Evolutionary conservation across 2,888 invertebrate genomes (phyloP).

Genomic region (Sceliomorpha sp.): DNA sequence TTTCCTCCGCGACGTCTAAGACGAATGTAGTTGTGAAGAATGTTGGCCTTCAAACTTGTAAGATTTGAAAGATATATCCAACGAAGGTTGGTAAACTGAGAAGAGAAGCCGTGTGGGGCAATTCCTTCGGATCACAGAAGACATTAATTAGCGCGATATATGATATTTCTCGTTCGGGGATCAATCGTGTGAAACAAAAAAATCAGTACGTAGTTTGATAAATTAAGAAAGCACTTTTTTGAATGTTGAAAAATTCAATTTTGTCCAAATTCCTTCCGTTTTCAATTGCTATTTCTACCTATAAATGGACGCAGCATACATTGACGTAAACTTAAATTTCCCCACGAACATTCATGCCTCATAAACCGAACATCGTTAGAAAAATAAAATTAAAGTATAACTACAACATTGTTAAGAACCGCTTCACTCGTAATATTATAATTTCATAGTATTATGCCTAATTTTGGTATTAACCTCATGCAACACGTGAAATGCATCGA

Average conservation of each 20-base stretch:
- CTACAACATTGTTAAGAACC: too few species aligned
- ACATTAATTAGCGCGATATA: slow-evolving; percentile 56
- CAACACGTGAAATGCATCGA: slow-evolving; percentile 7
- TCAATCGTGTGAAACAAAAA: not conserved
- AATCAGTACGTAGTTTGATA: not conserved
- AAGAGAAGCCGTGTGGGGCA: slow-evolving; percentile 51
- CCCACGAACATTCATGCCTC: not conserved
- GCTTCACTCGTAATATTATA: slow-evolving; percentile 22
- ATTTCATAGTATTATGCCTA: slow-evolving; percentile 28
- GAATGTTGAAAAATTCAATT: too few species aligned
- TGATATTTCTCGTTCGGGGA: too few species aligned
- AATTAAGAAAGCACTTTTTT: too few species aligned
- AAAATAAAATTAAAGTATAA: not conserved
- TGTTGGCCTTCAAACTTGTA: slow-evolving; percentile 10
- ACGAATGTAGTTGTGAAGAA: too few species aligned
- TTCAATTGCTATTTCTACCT: too few species aligned
- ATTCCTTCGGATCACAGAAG: slow-evolving; percentile 49
- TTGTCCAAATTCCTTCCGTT: too few species aligned
- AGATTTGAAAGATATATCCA: not conserved
- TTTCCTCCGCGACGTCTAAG: not conserved
- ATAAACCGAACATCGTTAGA: too few species aligned
- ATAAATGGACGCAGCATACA: too few species aligned
- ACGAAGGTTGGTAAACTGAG: slow-evolving; percentile 57
- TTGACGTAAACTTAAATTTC: not conserved
- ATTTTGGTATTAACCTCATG: slow-evolving; percentile 35